Evolutionary conservation across 2,797 vertebrate genomes (phyloP), one percentile per base, ranked within the genome.

Genomic region (Antennarius maculatus): DNA sequence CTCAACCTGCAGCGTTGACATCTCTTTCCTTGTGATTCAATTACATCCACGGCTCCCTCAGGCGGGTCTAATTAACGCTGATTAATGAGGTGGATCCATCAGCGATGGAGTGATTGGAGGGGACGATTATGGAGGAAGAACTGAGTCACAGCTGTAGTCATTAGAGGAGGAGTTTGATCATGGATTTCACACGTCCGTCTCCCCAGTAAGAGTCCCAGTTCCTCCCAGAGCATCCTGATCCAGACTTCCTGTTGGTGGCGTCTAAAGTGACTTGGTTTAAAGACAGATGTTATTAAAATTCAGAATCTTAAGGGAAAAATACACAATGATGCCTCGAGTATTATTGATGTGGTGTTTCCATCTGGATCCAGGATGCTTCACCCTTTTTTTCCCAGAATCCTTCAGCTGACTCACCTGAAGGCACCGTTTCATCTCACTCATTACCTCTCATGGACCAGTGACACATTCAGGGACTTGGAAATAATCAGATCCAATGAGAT

Each of bases 1-100:
- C 69, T 18, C n/a, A 47, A 66, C 65, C 54, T 47, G 47, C 68
- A 4, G 23, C 13, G 9, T 69, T 60, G 76, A 84, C 81, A 82
- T 77, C 76, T 59, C 59, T 67, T 75, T 81, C 79, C 79, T 80
- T 69, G 73, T 77, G 77, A 86, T 85, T 83, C 71, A 83, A 86
- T 86, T 85, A 85, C 65, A 54, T 34, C 58, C 52, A 29, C 60
- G 71, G 75, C 76, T 59, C 42, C 66, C 66, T 75, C 68, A 84
- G 66, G 57, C 71, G 65, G 74, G 82, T 83, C 75, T 79, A 83
- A 88, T 89, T 89, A 83, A 81, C 66, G 59, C 76, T 85, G 85
- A 87, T 87, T 86, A 86, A 85, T 71, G 77, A 86, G 75, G 74
- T 52, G 80, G 81, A 79, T 64, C 59, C 81, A 71, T 74, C 66